Conservation (phyloP, 1,140 invertebrate species). For the Drosophila orosa region DNA sequence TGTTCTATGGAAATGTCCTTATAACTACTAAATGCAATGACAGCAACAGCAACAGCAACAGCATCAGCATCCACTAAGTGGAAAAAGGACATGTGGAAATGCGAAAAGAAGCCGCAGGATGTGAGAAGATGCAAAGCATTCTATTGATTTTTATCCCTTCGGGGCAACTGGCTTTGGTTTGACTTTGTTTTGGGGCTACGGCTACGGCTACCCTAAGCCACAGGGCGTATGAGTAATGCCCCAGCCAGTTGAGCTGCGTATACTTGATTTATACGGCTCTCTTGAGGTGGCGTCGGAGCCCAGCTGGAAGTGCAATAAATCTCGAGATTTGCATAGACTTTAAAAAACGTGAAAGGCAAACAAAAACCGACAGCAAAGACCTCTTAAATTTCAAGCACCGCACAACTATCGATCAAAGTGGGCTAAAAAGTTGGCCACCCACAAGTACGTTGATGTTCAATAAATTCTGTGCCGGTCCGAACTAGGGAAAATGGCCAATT, state of each 20-base stretch:
- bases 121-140: conserved; percentile 51
- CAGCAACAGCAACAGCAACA: conserved; percentile 29
- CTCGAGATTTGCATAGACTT: conserved; percentile 26
- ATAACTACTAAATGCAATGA: conserved; percentile 38
- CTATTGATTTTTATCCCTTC: conserved; percentile 69
- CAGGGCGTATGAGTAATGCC: conserved; percentile 68
- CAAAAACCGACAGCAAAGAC: conserved; percentile 18
- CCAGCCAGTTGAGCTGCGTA: conserved; percentile 18
- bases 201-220: conserved; percentile 18
- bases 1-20: conserved; percentile 14
- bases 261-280: conserved; percentile 46
- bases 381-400: conserved; percentile 43
- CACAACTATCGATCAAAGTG: conserved; percentile 60
- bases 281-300: not conserved
- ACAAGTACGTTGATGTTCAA: conserved; percentile 65
- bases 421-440: conserved; percentile 19
- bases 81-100: conserved; percentile 28
- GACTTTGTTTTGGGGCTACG: conserved; percentile 39
- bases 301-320: conserved; percentile 30
- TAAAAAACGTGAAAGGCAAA: conserved; percentile 34
- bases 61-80: conserved; percentile 36
- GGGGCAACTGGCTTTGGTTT: conserved; percentile 37
- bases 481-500: conserved; percentile 76
- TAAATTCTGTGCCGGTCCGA: conserved; percentile 62
- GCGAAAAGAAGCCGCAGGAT: conserved; percentile 47